Evolutionary conservation across 2,113 vertebrate species (phyloP).

Genomic region (Menura novaehollandiae): DNA sequence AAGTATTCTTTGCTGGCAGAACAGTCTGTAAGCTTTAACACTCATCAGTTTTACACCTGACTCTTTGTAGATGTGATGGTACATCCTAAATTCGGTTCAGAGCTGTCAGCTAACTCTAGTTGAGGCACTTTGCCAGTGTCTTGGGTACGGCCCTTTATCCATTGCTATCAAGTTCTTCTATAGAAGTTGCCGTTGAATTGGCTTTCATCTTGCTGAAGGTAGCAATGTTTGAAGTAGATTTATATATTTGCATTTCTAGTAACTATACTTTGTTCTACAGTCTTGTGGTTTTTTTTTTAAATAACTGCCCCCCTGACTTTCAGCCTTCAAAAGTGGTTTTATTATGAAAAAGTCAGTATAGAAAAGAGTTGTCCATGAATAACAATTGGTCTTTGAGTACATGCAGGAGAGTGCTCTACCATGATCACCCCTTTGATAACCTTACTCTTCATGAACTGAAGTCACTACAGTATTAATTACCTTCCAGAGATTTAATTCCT

Average conservation of each 20-base stretch:
- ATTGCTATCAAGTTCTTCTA: not conserved
- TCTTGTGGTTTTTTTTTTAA: not conserved
- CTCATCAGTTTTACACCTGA: not conserved
- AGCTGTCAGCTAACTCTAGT: not conserved
- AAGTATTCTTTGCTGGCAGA: not conserved
- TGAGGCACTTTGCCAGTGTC: not conserved
- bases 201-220: not conserved
- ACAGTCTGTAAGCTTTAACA: not conserved
- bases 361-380: not conserved
- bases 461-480: slow-evolving; percentile 22
- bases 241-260: not conserved
- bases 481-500: slow-evolving; percentile 16
- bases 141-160: not conserved
- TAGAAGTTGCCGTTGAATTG: not conserved
- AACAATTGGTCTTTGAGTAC: slow-evolving; percentile 17
- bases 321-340: not conserved
- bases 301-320: not conserved
- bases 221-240: not conserved
- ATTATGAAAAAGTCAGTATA: not conserved
- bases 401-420: not conserved
- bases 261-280: not conserved
- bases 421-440: slow-evolving; percentile 2
- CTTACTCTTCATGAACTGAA: not conserved
- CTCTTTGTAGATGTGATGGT: not conserved
- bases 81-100: not conserved